Evolutionary conservation across 2,113 vertebrate genomes (phyloP).

Genomic region (Atlantisia rogersi): DNA sequence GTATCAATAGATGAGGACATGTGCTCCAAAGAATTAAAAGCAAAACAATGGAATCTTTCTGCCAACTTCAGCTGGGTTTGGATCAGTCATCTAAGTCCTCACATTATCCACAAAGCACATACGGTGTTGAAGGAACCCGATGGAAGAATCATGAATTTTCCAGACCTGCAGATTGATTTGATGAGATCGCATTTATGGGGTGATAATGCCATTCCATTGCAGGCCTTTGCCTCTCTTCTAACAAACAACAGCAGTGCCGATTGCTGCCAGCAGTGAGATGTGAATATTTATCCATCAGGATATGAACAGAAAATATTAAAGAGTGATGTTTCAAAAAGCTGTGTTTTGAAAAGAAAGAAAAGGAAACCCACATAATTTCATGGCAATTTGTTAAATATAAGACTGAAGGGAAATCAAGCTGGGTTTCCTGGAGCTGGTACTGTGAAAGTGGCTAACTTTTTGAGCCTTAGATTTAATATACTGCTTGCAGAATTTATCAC

Average conservation of each 20-base stretch:
- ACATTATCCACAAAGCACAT: neutral
- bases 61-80: neutral
- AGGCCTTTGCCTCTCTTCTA: neutral
- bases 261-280: neutral
- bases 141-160: neutral
- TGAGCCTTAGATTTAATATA: constrained; percentile 35
- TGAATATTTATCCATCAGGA: neutral
- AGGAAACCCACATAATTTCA: neutral
- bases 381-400: constrained; percentile 32
- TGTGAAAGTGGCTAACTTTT: constrained; percentile 11
- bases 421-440: constrained; percentile 11
- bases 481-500: constrained; percentile 43
- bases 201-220: neutral
- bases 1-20: neutral
- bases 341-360: constrained; percentile 13
- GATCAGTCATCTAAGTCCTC: neutral
- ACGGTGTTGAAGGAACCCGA: neutral
- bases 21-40: neutral
- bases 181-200: neutral
- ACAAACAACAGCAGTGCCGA: neutral
- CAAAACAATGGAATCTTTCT: neutral
- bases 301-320: neutral
- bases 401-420: constrained; percentile 15
- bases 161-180: neutral
- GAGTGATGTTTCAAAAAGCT: neutral